Evolutionary conservation across 2,888 invertebrate genomes (phyloP), one percentile per base, ranked within the genome.

Genomic region (Sphaerophoria rueppellii): DNA sequence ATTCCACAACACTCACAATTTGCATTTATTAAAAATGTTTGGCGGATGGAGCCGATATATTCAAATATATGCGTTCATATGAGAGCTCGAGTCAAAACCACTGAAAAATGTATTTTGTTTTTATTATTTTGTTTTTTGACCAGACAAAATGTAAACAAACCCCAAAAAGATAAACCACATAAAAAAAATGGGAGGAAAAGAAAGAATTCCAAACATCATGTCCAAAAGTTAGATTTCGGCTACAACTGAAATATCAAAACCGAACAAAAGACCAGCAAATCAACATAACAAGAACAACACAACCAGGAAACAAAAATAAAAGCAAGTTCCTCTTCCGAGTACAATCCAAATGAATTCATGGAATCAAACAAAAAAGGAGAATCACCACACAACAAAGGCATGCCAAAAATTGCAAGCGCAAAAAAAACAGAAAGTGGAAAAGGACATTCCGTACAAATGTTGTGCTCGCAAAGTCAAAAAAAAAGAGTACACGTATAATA

Each of bases 231-330:
- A 77, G 71, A 75, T 75, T 74, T 43, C 71, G 16, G n/a, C 40
- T 67, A 60, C 74, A 83, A 83, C 76, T 85, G 83, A 85, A 85
- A 85, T 80, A 85, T 85, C 80, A 85, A 85, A 67, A 80, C 75
- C 61, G 48, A 76, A 80, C 75, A 85, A 80, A 79, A 50, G 69
- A 75, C 75, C 60, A 63, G 14, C 58, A 54, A 43, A 61, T 46
- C 75, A 80, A 67, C 67, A 67, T 46, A 74, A 73, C 54, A 61
- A 63, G 43, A 72, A 73, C 35, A 69, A 46, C 54, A 52, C 35
- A 48, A 65, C 57, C 24, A 57, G 65, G 6, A 58, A 40, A 40
- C 11, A 16, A 40, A 60, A 58, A 37, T 40, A 9, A 12, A 83
- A 63, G 61, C 46, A 65, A 32, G 70, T 55, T 46, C 57, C 40